Percentiles rank a stretch among this genome's conserved stretches.
phyloP scores from a whole-genome alignment of 2,113 vertebrate species.

The Daboia siamensis region DNA sequence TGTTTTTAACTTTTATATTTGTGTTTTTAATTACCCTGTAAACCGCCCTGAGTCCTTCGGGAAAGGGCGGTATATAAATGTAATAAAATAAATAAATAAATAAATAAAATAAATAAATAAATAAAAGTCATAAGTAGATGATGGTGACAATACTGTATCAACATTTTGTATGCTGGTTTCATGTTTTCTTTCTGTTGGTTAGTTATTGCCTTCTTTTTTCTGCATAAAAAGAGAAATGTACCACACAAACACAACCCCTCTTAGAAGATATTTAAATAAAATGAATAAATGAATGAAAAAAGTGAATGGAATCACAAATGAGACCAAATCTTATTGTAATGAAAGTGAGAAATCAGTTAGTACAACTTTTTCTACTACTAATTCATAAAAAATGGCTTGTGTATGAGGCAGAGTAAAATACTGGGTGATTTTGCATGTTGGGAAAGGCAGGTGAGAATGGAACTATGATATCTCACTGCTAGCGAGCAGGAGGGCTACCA shows the following conservation, averaged over 20 bases:
- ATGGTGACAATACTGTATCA: not conserved
- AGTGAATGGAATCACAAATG: too few relatives aligned
- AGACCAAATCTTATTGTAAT: too few relatives aligned
- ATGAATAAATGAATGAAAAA: too few relatives aligned
- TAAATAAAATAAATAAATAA: too few relatives aligned
- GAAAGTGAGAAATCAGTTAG: not conserved
- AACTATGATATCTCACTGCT: not conserved
- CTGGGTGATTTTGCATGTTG: not conserved
- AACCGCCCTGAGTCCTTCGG: too few relatives aligned
- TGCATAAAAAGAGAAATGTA: not conserved
- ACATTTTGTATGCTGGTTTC: not conserved
- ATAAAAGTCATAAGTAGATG: not conserved
- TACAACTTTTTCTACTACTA: not conserved
- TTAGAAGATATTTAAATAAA: too few relatives aligned
- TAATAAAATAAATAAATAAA: too few relatives aligned
- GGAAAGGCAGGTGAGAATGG: not conserved
- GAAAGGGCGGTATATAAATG: too few relatives aligned
- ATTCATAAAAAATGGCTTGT: not conserved
- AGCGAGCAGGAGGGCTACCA: not conserved
- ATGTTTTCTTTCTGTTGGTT: not conserved
- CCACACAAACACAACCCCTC: not conserved
- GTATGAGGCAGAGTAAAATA: not conserved
- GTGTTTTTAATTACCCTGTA: too few relatives aligned
- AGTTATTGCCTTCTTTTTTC: not conserved
- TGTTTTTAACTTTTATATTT: too few relatives aligned